Conservation (phyloP, 2,113 vertebrate species). For the Cinclus cinclus region DNA sequence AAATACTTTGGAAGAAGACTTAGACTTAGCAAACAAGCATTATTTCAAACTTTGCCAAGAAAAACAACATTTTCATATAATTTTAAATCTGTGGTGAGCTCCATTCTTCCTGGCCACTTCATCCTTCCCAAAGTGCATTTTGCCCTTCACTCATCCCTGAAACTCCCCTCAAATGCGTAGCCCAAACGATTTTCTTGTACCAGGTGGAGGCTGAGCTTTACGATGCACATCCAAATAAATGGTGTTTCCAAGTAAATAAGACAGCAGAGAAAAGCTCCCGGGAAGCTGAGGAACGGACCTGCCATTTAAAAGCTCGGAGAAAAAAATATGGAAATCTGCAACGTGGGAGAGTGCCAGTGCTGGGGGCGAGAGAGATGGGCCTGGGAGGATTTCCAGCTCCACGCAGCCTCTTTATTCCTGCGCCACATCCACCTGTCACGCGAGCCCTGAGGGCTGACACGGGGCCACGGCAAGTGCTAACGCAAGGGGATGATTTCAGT, state of each 20-base stretch:
- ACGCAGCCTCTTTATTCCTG: neutral
- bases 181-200: neutral
- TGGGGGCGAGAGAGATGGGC: neutral
- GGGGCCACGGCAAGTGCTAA: neutral
- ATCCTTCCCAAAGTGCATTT: neutral
- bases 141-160: neutral
- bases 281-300: constrained; percentile 41
- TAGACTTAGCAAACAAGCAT: neutral
- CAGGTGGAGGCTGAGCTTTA: constrained; percentile 16
- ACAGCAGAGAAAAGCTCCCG: neutral
- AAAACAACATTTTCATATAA: neutral
- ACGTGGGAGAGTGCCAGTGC: neutral
- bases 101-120: neutral
- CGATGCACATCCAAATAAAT: neutral
- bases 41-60: neutral
- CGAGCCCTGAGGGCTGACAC: neutral
- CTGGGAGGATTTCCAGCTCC: constrained; percentile 40
- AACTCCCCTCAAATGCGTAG: neutral
- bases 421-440: neutral
- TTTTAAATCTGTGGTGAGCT: neutral
- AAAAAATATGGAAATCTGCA: neutral
- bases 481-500: fast-evolving
- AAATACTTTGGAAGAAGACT: constrained; percentile 10
- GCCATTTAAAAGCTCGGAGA: constrained; percentile 34
- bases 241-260: constrained; percentile 1